A percentile compares a stretch with the other conserved stretches of the same genome.
phyloP scores from a whole-genome alignment of 1,140 invertebrate species.

The Drosophila nigromelanica region DNA sequence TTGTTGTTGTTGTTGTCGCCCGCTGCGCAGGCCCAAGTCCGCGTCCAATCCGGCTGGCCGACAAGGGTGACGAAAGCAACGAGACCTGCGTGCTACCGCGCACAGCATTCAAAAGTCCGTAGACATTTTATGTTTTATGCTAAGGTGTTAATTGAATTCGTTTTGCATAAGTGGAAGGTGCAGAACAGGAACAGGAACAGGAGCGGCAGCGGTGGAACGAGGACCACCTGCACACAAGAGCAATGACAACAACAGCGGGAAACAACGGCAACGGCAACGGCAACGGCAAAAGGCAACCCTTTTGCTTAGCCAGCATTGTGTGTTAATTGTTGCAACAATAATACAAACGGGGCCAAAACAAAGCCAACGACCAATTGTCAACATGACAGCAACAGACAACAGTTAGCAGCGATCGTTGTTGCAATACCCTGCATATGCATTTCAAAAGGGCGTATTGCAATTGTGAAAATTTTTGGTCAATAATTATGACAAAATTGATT shows the following conservation, averaged over 20 bases:
- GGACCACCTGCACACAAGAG: slow-evolving; percentile 69
- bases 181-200: neutral
- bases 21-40: slow-evolving; percentile 42
- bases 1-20: slow-evolving; percentile 28
- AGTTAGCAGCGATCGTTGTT: slow-evolving; percentile 51
- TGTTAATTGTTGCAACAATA: slow-evolving; percentile 77
- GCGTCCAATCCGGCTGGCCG: slow-evolving; percentile 2
- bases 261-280: neutral
- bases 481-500: no score
- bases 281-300: slow-evolving; percentile 5
- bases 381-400: slow-evolving; percentile 70
- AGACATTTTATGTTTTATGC: slow-evolving; percentile 56
- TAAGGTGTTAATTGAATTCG: slow-evolving; percentile 84
- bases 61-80: slow-evolving; percentile 66
- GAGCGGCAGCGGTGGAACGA: slow-evolving; percentile 3
- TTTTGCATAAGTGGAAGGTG: slow-evolving; percentile 79
- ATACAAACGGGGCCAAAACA: slow-evolving; percentile 63
- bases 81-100: slow-evolving; percentile 66
- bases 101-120: slow-evolving; percentile 47
- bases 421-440: neutral
- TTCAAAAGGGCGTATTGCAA: no score
- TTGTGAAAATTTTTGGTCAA: no score
- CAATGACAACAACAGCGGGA: slow-evolving; percentile 2
- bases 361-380: slow-evolving; percentile 74
- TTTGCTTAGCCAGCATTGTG: slow-evolving; percentile 55